Evolutionary conservation across 2,797 vertebrate species (phyloP).

Genomic region (Peromyscus attwateri): DNA sequence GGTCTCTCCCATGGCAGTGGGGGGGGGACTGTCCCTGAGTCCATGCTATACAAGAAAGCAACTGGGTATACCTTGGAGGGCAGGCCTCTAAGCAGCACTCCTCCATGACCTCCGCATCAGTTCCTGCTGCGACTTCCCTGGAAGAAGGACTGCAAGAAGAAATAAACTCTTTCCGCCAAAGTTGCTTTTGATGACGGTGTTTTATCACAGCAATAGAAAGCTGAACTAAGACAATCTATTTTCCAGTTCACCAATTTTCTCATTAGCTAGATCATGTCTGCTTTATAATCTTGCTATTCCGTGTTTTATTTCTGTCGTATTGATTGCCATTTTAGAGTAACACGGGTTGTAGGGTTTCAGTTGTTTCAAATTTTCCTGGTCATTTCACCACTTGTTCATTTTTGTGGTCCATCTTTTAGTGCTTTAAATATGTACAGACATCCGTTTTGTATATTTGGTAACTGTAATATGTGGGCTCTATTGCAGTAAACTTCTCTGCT

Average conservation of each 20-base stretch:
- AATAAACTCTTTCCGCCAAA: background rate
- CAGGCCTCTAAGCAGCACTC: background rate
- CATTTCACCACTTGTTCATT: background rate
- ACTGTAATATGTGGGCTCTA: background rate
- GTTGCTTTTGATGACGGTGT: background rate
- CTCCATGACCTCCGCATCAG: background rate
- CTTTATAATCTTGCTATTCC: background rate
- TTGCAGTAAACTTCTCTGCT: background rate
- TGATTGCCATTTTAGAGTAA: background rate
- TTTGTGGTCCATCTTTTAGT: background rate
- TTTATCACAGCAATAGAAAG: background rate
- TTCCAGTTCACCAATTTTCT: conserved; percentile 39
- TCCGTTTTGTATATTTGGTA: background rate
- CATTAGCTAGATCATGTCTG: background rate
- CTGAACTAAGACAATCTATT: background rate
- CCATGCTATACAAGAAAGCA: background rate
- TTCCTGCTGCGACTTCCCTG: background rate
- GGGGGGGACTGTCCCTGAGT: background rate
- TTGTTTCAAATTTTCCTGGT: background rate
- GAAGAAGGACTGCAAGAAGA: background rate
- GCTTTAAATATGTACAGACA: background rate
- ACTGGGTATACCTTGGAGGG: background rate
- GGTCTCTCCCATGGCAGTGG: background rate
- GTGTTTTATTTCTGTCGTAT: background rate
- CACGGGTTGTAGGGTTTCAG: background rate